Base-by-base conservation (phyloP, 2,888 invertebrate species). In the Stenodera caucasica region DNA sequence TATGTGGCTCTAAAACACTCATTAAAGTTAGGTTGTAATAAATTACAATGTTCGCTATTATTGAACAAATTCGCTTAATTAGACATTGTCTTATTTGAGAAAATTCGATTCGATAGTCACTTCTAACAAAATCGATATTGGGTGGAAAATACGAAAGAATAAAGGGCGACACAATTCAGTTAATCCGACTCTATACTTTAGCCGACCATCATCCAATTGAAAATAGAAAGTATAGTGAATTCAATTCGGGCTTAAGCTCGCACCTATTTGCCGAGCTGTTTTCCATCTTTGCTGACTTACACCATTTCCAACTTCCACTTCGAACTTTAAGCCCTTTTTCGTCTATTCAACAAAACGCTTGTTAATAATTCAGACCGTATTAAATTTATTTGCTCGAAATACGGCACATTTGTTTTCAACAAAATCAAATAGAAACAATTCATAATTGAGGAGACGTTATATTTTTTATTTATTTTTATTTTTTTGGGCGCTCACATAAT, bases 401-500 rank as follows among this genome's bases (percentile, higher is more conserved):
- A 21, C 45, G 1, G 3, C 4, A 12, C 18, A 12, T 45, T 45
- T 21, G 45, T 21, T 1, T 5, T 7, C n/a, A n/a, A n/a, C n/a
- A n/a, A n/a, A n/a, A n/a, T n/a, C n/a, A n/a, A n/a, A n/a, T n/a
- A n/a, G n/a, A n/a, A n/a, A n/a, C n/a, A n/a, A n/a, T n/a, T n/a
- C n/a, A n/a, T n/a, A n/a, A n/a, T n/a, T n/a, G n/a, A n/a, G n/a
- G n/a, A n/a, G n/a, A n/a, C n/a, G n/a, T n/a, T n/a, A n/a, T n/a
- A n/a, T n/a, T n/a, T n/a, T 37, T 7, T 15, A n/a, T 15, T 15
- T 45, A 3, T 7, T 12, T 18, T 11, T 11, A 0, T 45, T 7
- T 45, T 21, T 54, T 54, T 33, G 2, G 26, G 6, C 11, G 63
- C 64, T 60, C 66, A 64, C 64, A 67, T 69, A 68, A 68, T 67